These are phyloP conservation scores for Epinephelus moara DNA, from an alignment of 2,113 vertebrate genomes.

Conservation along the genomic window DNA sequence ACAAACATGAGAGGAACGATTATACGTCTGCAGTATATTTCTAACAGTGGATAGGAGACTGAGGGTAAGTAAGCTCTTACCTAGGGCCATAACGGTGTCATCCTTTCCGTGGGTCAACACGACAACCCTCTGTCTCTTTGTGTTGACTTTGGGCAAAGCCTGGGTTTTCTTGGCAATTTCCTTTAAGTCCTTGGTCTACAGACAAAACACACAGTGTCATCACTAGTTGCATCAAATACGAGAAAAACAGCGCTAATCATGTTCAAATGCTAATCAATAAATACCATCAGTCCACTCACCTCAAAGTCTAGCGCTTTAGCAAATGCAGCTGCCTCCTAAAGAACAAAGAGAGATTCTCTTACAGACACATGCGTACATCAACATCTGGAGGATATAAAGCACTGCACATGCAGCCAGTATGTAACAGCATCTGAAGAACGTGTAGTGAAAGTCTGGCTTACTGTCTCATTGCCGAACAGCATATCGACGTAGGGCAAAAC, in stretches of 20 bases:
- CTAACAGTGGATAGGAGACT: not conserved
- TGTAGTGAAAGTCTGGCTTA: slow-evolving; percentile 73
- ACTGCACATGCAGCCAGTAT: not conserved
- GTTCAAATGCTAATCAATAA: not conserved
- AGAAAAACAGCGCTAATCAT: not conserved
- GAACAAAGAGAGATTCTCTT: slow-evolving; percentile 71
- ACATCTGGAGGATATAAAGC: not conserved
- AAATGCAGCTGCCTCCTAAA: slow-evolving; percentile 95
- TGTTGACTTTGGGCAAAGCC: slow-evolving; percentile 92
- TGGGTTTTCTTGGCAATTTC: slow-evolving; percentile 94
- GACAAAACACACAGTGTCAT: slow-evolving; percentile 41
- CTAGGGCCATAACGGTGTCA: slow-evolving; percentile 89
- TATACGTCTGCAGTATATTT: not conserved
- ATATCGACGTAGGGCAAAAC: slow-evolving; percentile 96
- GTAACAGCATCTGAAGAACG: not conserved
- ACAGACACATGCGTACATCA: not conserved
- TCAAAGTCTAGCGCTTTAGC: slow-evolving; percentile 95
- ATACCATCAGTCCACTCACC: slow-evolving; percentile 87
- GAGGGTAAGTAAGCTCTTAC: slow-evolving; percentile 76
- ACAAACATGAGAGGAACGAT: slow-evolving; percentile 61
- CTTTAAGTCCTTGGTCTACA: slow-evolving; percentile 93
- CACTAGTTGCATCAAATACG: slow-evolving; percentile 1
- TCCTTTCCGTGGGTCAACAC: slow-evolving; percentile 96
- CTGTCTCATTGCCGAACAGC: slow-evolving; percentile 96
- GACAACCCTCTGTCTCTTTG: slow-evolving; percentile 90